These are phyloP conservation scores for Porites divaricata DNA, from an alignment of 92 coral and sea anemone species.

Conservation along the genomic window DNA sequence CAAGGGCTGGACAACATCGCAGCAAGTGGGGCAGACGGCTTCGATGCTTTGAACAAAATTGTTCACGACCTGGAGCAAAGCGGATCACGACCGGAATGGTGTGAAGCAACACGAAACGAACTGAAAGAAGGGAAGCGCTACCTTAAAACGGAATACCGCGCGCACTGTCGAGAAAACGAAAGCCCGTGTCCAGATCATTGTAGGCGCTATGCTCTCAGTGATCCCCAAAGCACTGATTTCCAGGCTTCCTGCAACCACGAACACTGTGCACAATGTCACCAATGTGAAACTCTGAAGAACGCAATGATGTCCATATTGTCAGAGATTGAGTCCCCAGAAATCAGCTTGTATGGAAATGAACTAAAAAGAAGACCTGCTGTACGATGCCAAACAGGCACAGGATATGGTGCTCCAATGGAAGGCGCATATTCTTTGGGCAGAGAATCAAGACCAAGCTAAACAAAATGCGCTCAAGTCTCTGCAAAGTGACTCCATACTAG, in stretches of 20 bases:
- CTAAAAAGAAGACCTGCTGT: slow-evolving; percentile 51
- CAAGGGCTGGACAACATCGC: slow-evolving; percentile 64
- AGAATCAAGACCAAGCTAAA: slow-evolving; percentile 67
- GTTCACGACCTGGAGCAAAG: slow-evolving; percentile 58
- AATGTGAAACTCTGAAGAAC: slow-evolving; percentile 48
- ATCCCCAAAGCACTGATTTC: slow-evolving; percentile 37
- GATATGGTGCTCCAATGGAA: slow-evolving; percentile 57
- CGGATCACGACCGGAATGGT: slow-evolving; percentile 62
- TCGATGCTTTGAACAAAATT: slow-evolving; percentile 52
- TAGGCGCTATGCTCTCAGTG: slow-evolving; percentile 62
- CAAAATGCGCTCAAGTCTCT: slow-evolving; percentile 44
- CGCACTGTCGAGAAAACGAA: slow-evolving; percentile 62
- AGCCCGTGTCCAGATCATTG: slow-evolving; percentile 68
- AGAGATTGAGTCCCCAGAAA: slow-evolving; percentile 32
- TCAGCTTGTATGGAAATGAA: slow-evolving; percentile 45
- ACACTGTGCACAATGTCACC: slow-evolving; percentile 35
- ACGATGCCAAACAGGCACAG: slow-evolving; percentile 54
- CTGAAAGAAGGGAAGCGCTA: slow-evolving; percentile 62
- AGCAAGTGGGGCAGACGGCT: slow-evolving; percentile 66
- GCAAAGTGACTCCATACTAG: slow-evolving; percentile 41
- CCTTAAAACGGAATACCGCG: slow-evolving; percentile 69
- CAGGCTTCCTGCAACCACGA: slow-evolving; percentile 45
- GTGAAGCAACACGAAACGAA: slow-evolving; percentile 48
- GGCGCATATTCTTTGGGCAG: slow-evolving; percentile 68
- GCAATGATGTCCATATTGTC: slow-evolving; percentile 18